Evolutionary conservation across 1,140 invertebrate species (phyloP), one percentile per base, ranked within the genome.

Genomic region (Callitettix versicolor): DNA sequence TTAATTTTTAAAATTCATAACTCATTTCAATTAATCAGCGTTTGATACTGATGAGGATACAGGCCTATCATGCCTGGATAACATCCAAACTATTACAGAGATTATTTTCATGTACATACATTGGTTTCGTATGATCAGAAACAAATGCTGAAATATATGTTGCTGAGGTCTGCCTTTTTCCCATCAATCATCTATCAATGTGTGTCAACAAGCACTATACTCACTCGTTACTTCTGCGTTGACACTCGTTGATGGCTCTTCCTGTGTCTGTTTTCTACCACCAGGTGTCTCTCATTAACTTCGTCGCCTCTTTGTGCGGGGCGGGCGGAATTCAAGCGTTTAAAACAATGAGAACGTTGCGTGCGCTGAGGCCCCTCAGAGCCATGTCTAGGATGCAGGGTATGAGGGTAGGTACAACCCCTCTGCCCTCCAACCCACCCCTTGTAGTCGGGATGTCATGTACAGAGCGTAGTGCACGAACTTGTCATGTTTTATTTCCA

Each of bases 321-420:
- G 88, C 87, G 71, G 89, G 90, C 71, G 89, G 90, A 76, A 93
- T 94, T 82, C 90, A 94, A 82, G 91, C 91, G 73, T 94, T 95
- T 85, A 94, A 94, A 88, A 94, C 91, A 72, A 95, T 95, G 91
- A 77, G 91, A 83, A 94, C 91, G 67, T 80, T 95, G 69, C 84
- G 91, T 78, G 91, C 91, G 72, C 82, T 95, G 74, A 84, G 91
- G 72, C 91, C 91, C 69, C 81, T 95, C 73, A 85, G 90, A 77
- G 91, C 91, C 71, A 90, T 95, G 87, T 92, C 90, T 76, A 83
- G 91, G 76, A 93, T 94, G 88, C 91, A 95, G 82, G 91, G 91
- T 76, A 95, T 95, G 91, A 87, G 91, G 85, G 91, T 94, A 90
- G 79, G 87, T 86, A 20, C 9, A 14, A n/a, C 33, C 53, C 46